Evolutionary conservation across 1,140 invertebrate genomes (phyloP), one percentile per base, ranked within the genome.

Genomic region (Apocrypta bakeri): DNA sequence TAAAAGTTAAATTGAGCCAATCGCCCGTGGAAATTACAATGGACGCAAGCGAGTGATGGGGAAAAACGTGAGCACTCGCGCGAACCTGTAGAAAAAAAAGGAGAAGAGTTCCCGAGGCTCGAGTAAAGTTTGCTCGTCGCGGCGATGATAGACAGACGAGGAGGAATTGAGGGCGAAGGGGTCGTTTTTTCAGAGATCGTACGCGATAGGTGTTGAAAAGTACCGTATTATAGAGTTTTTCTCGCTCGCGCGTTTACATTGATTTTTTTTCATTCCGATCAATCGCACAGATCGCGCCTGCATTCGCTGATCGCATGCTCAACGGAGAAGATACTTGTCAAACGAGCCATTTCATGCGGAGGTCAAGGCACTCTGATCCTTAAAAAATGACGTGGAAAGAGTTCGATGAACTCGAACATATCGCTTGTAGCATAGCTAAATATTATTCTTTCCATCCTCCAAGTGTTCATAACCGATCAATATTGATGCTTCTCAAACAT

Each of bases 1-100:
- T 91, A 89, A 91, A 91, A 91, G 87, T 90, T 89, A 88, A 87
- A 91, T 89, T 87, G 85, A 90, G 87, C 87, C 90, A 88, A 90
- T 90, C 86, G 87, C 87, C 87, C 82, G 88, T 89, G 85, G 88
- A 88, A 90, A 90, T 90, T 89, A 87, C 84, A 86, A 85, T 85
- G 72, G 84, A 86, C 27, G 37, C 48, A 37, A 76, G n/a, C n/a
- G 69, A 66, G 63, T 66, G 69, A 78, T 68, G 82, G 68, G 17
- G 33, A 64, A 79, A 79, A 66, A 56, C 21, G 11, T 72, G 27
- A 72, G 21, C 1, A 21, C 9, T 37, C n/a, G 25, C 33, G 74
- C 29, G 80, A 82, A 79, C 81, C 27, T 42, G 84, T 24, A 42
- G 48, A 56, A 21, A 40, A 74, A 76, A 82, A 64, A 83, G 83